Evolutionary conservation across 2,113 vertebrate species (phyloP).

Genomic region (Hyperoodon ampullatus): DNA sequence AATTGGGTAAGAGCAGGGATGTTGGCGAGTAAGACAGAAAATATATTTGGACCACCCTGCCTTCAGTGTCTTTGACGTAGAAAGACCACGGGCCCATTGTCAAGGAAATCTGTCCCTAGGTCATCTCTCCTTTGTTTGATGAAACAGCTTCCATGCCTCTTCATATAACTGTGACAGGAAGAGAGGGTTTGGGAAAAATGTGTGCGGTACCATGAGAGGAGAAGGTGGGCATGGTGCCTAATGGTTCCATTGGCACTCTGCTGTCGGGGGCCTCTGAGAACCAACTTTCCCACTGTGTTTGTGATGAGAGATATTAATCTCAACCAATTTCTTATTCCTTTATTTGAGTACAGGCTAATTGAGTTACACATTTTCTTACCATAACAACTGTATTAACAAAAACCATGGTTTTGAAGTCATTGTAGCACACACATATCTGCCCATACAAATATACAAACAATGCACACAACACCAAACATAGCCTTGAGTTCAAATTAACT

Average conservation of each 20-base stretch:
- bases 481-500: not conserved
- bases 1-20: not conserved
- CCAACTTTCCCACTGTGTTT: slow-evolving; percentile 43
- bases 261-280: not conserved
- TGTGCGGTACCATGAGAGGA: not conserved
- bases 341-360: slow-evolving; percentile 5
- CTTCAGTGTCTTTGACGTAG: not conserved
- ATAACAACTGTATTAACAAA: not conserved
- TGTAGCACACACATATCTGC: not conserved
- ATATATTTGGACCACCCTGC: not conserved
- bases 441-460: not conserved
- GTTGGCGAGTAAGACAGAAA: not conserved
- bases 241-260: slow-evolving; percentile 43
- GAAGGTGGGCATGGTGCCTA: slow-evolving; percentile 57
- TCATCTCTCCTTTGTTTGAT: not conserved
- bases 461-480: not conserved
- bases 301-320: slow-evolving; percentile 62
- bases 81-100: not conserved
- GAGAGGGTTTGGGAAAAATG: not conserved
- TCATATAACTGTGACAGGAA: not conserved
- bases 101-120: not conserved
- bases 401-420: not conserved
- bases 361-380: not conserved
- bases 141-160: not conserved
- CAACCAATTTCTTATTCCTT: slow-evolving; percentile 64